Base-by-base conservation (phyloP, 64 coral and sea anemone genomes). In the Porites australiensis region DNA sequence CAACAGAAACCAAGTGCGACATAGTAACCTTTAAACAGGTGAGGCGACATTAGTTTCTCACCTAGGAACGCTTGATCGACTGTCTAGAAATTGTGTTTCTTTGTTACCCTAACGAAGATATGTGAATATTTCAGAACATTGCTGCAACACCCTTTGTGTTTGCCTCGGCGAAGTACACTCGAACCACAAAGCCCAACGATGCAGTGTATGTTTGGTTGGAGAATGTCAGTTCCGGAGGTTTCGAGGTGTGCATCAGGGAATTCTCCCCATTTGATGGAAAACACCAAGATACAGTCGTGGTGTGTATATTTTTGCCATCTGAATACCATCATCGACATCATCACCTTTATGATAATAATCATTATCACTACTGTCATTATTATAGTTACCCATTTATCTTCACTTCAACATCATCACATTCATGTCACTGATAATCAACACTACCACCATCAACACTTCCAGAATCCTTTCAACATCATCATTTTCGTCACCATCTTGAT, bases 161-260 rank as follows among this genome's bases (percentile, higher is more conserved):
- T 22, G 14, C 46, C 9, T 37, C 54, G 2, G 60, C 60, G 3
- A 23, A 61, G 13, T 64, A 82, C 18, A 5, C 11, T 61, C 79
- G 60, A 9, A 13, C 16, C 54, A 64, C 60, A 19, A 64, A 61
- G 14, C 55, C 79, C 15, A 20, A 61, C 6, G 86, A 88, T 88
- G 86, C 86, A 12, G 62, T 88, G 86, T 61, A 73, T 43, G 51
- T 63, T n/a, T 88, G 86, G 86, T 10, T 88, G n/a, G 73, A 88
- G 72, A 18, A 76, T 75, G 7, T 16, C 12, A 54, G 1, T 21
- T 27, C 12, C 14, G n/a, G 9, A 75, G 20, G 68, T 46, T 88
- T 88, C 37, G 67, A 71, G 18, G 43, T 88, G 22, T 88, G 86
- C 69, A 3, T 88, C 13, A 88, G 86, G 44, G 86, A 88, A 88